Base-by-base conservation (phyloP, 2,888 invertebrate species). In the Parnassius orleans region DNA sequence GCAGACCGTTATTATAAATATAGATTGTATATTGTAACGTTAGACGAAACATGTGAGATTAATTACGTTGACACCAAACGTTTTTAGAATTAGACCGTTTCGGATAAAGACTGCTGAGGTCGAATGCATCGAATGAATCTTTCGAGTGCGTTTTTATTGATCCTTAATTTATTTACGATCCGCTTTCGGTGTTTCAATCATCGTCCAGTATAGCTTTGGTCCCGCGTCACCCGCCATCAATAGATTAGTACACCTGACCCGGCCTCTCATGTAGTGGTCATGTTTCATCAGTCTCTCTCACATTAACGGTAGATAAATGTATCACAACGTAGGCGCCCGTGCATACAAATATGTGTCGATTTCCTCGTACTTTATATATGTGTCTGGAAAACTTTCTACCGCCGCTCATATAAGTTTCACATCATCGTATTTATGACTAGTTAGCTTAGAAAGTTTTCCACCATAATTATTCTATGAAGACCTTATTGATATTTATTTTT, bases 241-340 rank as follows among this genome's bases (percentile, higher is more conserved):
- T 83, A 74, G 73, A 77, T 66, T 83, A 84, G 81, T 69, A 78
- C 84, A 83, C 87, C 84, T 85, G 78, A 81, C 84, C 86, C 83
- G 84, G 83, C 81, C 83, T 85, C 81, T 86, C 90, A 89, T 87
- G 81, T 90, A 90, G 90, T 75, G 80, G 81, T 81, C 87, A 86
- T 87, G 74, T 72, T 74, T 70, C 83, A 86, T 87, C 84, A 81
- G 83, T 83, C 80, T 86, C 76, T 83, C 77, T 84, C 89, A 86
- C 85, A 80, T 78, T 82, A 77, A 76, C 85, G 86, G 80, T 90
- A 90, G 91, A 90, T 91, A 90, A 90, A 84, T 90, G 91, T 91
- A 91, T 91, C 91, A 91, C 91, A 91, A 90, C 78, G 77, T 90
- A 90, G 84, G 89, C 90, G 91, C 91, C 90, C 90, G 87, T 85